Base-by-base conservation (phyloP, 2,113 vertebrate genomes). In the Theropithecus gelada region DNA sequence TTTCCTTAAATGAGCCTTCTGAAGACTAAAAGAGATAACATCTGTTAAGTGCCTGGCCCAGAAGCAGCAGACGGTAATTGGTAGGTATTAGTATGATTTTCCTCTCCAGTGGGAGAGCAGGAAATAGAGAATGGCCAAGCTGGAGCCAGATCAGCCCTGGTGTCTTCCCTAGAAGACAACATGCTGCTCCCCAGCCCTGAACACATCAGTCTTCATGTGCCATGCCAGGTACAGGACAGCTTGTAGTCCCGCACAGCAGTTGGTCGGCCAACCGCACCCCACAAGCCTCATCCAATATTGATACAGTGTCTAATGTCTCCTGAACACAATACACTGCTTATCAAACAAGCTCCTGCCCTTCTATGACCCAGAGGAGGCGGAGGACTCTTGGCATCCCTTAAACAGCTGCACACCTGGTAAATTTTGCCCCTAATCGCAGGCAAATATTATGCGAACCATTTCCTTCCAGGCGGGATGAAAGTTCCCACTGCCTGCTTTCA, bases 271-370 rank as follows among this genome's bases (percentile, higher is more conserved):
- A 59, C 79, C n/a, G 0, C 25, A 40, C 48, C 8, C 38, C 35
- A 14, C 0, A 17, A 82, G 50, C 45, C 70, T 94, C 76, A 61
- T 98, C 93, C 96, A 98, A 96, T 96, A 98, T 98, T 97, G 96
- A 97, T 43, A 72, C 40, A 1, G 40, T 57, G n/a, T 90, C 84
- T 96, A 59, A 92, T 92, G 93, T 96, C 82, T 91, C 70, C 85
- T 0, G 50, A 97, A 97, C 93, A 93, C 48, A 76, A 94, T 93
- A 97, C 50, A 0, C 55, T 7, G 4, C 82, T 90, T 86, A 43
- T 93, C 93, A 50, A 72, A 68, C 35, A 20, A 38, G 88, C 82
- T 78, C 83, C 89, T 64, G 48, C 50, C 86, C 78, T 86, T 66
- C 83, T 5, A 5, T 90, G 89, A 98, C 88, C 93, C 55, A 68